Conservation (phyloP, 2,888 invertebrate species). For the Andrena trimmerana region DNA sequence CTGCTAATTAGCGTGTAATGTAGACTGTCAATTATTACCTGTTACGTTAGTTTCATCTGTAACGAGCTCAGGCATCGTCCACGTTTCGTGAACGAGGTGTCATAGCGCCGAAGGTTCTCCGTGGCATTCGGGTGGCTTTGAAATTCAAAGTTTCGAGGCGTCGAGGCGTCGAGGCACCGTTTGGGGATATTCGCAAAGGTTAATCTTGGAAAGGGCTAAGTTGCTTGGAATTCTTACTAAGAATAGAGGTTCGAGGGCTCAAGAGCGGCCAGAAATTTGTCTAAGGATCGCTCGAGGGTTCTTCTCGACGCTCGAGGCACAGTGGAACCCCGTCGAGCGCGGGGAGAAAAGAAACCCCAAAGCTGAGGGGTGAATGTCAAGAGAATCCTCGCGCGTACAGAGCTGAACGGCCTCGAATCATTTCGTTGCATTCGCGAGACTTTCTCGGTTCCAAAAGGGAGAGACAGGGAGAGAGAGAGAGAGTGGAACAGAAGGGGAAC, state of each 20-base stretch:
- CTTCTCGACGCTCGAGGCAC: not conserved
- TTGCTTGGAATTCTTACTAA: not conserved
- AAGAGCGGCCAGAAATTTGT: constrained; percentile 1
- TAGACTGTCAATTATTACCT: constrained; percentile 74
- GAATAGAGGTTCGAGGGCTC: not conserved
- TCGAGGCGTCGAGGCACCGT: not conserved
- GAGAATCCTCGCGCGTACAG: constrained; percentile 21
- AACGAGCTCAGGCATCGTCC: constrained; percentile 41
- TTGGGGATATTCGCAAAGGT: not conserved
- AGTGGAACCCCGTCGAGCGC: constrained; percentile 10
- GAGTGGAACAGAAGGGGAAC: not conserved
- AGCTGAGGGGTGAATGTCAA: constrained; percentile 2
- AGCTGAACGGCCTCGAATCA: constrained; percentile 13
- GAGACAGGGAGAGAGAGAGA: not conserved
- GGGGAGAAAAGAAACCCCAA: not conserved
- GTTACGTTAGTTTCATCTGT: constrained; percentile 62
- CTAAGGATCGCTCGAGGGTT: not conserved
- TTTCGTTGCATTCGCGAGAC: constrained; percentile 60
- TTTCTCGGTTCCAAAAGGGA: constrained; percentile 56
- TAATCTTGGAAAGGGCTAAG: not conserved
- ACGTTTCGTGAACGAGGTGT: constrained; percentile 25
- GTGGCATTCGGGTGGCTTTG: not conserved
- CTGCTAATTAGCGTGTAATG: constrained; percentile 66
- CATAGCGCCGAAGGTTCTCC: constrained; percentile 1
- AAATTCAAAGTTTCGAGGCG: not conserved